Conservation (phyloP, 2,888 invertebrate genomes). For the Tinea semifulvella region DNA sequence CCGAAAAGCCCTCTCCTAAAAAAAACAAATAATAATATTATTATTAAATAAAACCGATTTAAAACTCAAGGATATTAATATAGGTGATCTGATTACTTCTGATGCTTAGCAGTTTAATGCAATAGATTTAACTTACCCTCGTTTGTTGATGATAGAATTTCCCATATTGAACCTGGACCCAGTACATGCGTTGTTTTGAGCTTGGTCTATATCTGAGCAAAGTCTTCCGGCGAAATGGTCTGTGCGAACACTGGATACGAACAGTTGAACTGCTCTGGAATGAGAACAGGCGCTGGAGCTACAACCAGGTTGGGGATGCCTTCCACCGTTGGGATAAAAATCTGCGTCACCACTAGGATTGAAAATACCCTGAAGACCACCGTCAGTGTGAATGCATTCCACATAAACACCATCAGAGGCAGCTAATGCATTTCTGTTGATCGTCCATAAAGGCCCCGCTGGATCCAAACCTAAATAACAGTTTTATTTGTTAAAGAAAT, state of each 20-base stretch:
- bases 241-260: constrained; percentile 19
- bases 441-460: constrained; percentile 16
- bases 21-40: background rate
- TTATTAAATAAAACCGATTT: background rate
- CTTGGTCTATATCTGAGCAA: constrained; percentile 17
- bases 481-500: background rate
- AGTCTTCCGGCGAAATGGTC: constrained; percentile 18
- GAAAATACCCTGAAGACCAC: constrained; percentile 24
- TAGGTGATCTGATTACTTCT: background rate
- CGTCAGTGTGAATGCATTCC: constrained; percentile 31
- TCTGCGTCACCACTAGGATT: constrained; percentile 26
- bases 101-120: too few species aligned
- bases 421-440: constrained; percentile 19
- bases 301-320: constrained; percentile 20
- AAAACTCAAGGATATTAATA: background rate
- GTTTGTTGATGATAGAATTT: constrained; percentile 18
- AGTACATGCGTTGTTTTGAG: constrained; percentile 3
- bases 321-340: constrained; percentile 31
- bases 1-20: background rate
- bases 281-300: constrained; percentile 21
- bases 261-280: constrained; percentile 19
- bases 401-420: constrained; percentile 27
- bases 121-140: constrained; percentile 25
- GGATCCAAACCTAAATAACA: constrained; percentile 17
- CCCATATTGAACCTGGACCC: constrained; percentile 20